Evolutionary conservation across 2,888 invertebrate genomes (phyloP).

Genomic region (Pollenia griseotomentosa): DNA sequence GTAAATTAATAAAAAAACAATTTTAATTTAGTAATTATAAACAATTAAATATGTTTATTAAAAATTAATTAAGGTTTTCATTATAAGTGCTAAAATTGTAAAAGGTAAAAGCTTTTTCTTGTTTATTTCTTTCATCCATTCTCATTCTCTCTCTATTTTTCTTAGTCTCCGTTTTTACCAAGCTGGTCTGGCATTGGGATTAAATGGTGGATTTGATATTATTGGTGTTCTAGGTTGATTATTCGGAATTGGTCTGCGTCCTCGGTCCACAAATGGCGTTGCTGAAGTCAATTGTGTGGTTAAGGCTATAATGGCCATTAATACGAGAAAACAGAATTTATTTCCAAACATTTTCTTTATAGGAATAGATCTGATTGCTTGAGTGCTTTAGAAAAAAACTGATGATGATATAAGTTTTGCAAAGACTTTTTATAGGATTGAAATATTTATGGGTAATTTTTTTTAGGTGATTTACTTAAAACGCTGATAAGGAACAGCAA

Average conservation of each 20-base stretch:
- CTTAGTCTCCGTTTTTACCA: slow-evolving; percentile 21
- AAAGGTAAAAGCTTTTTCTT: not conserved
- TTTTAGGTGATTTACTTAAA: slow-evolving; percentile 46
- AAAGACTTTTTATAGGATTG: slow-evolving; percentile 50
- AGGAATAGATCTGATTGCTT: not conserved
- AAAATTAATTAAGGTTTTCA: no score
- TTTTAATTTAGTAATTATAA: no score
- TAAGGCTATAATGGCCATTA: slow-evolving; percentile 70
- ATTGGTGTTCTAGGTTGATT: slow-evolving; percentile 57
- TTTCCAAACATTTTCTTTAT: slow-evolving; percentile 61
- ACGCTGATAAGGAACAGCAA: slow-evolving; percentile 54
- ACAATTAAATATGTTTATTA: no score
- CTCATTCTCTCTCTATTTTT: not conserved
- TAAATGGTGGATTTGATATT: slow-evolving; percentile 74
- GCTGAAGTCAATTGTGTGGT: slow-evolving; percentile 47
- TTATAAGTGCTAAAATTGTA: no score
- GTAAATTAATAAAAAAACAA: not conserved
- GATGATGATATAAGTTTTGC: not conserved
- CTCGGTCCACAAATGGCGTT: slow-evolving; percentile 67
- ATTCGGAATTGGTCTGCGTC: slow-evolving; percentile 34
- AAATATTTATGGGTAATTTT: not conserved
- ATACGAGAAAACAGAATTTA: slow-evolving; percentile 50
- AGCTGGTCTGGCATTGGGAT: slow-evolving; percentile 72
- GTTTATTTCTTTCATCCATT: not conserved
- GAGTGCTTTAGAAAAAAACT: slow-evolving; percentile 23